These are phyloP conservation scores for Anoplolepis gracilipes DNA, from an alignment of 1,140 invertebrate genomes.

Conservation along the genomic window DNA sequence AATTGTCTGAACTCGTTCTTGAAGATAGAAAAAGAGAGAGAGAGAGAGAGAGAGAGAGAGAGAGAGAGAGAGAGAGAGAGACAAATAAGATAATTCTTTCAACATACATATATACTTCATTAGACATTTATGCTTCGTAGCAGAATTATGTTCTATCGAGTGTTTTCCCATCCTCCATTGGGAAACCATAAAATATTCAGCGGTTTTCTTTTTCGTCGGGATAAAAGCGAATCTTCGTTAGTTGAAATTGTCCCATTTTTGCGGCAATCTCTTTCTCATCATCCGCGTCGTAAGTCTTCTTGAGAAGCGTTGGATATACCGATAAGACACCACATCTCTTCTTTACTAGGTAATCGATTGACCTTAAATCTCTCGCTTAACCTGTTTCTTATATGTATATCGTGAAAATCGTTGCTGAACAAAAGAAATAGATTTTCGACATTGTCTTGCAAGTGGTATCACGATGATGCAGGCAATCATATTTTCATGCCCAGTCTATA, in stretches of 20 bases:
- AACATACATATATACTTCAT: not conserved
- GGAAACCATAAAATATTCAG: slow-evolving; percentile 27
- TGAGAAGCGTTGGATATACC: slow-evolving; percentile 6
- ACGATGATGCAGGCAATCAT: not conserved
- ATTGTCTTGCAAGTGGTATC: not conserved
- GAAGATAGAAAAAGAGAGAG: too few relatives aligned
- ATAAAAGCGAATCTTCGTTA: slow-evolving; percentile 21
- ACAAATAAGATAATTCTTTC: not conserved
- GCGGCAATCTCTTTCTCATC: slow-evolving; percentile 37
- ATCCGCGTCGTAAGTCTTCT: slow-evolving; percentile 10
- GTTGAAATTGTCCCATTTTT: slow-evolving; percentile 40
- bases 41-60: too few relatives aligned
- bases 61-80: too few relatives aligned
- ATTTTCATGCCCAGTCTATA: not conserved
- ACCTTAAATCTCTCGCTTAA: slow-evolving; percentile 45
- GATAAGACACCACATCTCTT: slow-evolving; percentile 30
- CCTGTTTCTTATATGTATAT: slow-evolving; percentile 1
- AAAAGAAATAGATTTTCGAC: slow-evolving; percentile 30
- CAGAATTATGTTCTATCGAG: not conserved
- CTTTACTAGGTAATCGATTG: slow-evolving; percentile 44
- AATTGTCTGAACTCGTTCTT: not conserved
- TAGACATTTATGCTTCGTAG: slow-evolving; percentile 18
- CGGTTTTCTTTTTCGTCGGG: not conserved
- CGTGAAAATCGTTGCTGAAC: slow-evolving; percentile 5
- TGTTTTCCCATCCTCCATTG: not conserved